Base-by-base conservation (phyloP, 2,113 vertebrate species). In the Pseudorasbora parva region DNA sequence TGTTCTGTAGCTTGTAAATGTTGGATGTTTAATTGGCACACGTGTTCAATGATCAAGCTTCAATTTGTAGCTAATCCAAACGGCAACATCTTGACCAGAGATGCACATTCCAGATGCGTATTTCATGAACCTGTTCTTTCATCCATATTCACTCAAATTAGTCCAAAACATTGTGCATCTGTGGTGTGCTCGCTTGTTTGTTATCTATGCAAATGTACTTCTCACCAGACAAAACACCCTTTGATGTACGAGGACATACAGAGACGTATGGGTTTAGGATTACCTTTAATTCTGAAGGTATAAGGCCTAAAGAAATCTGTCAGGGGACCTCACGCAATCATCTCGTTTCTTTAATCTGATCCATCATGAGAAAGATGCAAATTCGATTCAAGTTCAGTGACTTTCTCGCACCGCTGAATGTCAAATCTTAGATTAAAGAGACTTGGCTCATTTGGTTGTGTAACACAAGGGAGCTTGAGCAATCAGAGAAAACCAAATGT, bases 201-300 rank as follows among this genome's bases (percentile, higher is more conserved):
- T 90, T 93, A 90, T 93, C 90, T 89, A 94, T 92, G 91, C 66
- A 92, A 93, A 93, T 92, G 62, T 7, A 88, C 91, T 90, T 87
- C 87, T 88, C 85, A 84, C 88, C 88, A 91, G 85, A 80, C 91
- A 86, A 91, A 91, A 90, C 88, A 88, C 41, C 85, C 85, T 87
- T 80, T 84, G 86, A 87, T 76, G 82, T 30, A 54, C 69, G 69
- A 75, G 69, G 47, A 71, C 54, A 43, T 78, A 41, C 4, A 66
- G 17, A 62, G 27, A 83, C 41, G 43, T 2, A 15, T 25, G 15
- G 74, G 80, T 72, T 84, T 62, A 66, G 43, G 25, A 66, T 66
- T 79, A 51, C 78, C 59, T 49, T 77, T 79, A 21, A 33, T 79
- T 79, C 43, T 21, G 43, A 64, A 49, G 25, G 59, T 79, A 37